These are phyloP conservation scores for Calidris pugnax DNA, from an alignment of 2,113 vertebrate species.

Conservation along the genomic window DNA sequence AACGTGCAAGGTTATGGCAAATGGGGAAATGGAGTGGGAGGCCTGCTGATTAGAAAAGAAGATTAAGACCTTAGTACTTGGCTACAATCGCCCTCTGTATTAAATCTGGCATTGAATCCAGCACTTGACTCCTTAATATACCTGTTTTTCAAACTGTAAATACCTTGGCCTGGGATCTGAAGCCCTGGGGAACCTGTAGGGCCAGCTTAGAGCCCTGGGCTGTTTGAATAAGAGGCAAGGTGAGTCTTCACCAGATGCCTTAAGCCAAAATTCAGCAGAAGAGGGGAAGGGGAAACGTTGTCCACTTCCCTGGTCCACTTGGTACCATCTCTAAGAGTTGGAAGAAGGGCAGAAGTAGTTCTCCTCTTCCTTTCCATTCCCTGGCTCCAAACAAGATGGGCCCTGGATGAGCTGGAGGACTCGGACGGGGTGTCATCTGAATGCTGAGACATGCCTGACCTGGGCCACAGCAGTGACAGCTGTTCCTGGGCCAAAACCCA, in stretches of 20 bases:
- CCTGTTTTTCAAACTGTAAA: background rate
- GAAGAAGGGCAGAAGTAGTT: background rate
- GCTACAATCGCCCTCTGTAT: background rate
- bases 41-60: background rate
- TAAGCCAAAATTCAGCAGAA: background rate
- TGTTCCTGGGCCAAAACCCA: background rate
- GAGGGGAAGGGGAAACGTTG: background rate
- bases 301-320: background rate
- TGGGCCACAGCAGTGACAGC: background rate
- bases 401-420: background rate
- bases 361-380: background rate
- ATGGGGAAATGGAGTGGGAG: background rate
- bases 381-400: background rate
- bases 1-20: background rate
- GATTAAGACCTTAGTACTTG: background rate
- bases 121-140: background rate
- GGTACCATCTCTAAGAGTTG: background rate
- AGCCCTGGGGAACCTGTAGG: background rate
- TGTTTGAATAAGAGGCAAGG: background rate
- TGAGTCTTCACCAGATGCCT: constrained; percentile 6
- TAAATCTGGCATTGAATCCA: background rate
- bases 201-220: background rate
- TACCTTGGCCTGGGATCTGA: background rate
- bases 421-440: background rate
- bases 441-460: background rate